Evolutionary conservation across 2,797 vertebrate genomes (phyloP), one percentile per base, ranked within the genome.

Genomic region (Bovichtus variegatus): DNA sequence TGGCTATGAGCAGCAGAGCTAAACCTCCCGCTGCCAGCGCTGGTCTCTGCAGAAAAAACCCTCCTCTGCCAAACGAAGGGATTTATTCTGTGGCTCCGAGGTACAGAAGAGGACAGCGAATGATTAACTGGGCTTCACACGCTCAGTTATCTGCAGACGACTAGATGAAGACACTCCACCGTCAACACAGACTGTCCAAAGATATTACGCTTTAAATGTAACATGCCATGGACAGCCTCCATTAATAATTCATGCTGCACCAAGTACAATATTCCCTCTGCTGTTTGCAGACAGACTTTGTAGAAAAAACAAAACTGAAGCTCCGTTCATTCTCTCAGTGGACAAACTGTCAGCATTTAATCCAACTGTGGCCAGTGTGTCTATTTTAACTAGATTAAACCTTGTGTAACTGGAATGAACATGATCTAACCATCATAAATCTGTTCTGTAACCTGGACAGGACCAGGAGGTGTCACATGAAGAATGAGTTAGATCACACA

Each of bases 1-100:
- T 47, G 74, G 77, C 46, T 47, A 21, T 5, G 50, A 51, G 72
- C 70, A 4, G 66, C 73, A 3, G 66, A 76, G 76, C 59, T 50
- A 31, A 68, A 61, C 5, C 51, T 46, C 41, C 36, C 6, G 53
- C 71, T 43, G 74, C 71, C 74, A 67, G 54, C 9, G 9, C 58
- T 1, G n/a, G 44, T 36, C 62, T 57, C 65, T 62, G 75, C 66
- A 70, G 47, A 57, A n/a, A 25, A 51, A 47, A 31, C 25, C 6
- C 58, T 55, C 47, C 40, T n/a, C 71, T 64, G 83, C 78, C 82
- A 88, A 70, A 71, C 12, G 55, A 53, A 38, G 65, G 80, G 83
- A 85, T 86, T 82, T 71, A 68, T 18, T 70, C 25, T 23, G 58
- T 9, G 34, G 76, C 78, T 74, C 59, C 5, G 68, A 83, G 66